Base-by-base conservation (phyloP, 2,113 vertebrate species). In the Oreotrochilus melanogaster region DNA sequence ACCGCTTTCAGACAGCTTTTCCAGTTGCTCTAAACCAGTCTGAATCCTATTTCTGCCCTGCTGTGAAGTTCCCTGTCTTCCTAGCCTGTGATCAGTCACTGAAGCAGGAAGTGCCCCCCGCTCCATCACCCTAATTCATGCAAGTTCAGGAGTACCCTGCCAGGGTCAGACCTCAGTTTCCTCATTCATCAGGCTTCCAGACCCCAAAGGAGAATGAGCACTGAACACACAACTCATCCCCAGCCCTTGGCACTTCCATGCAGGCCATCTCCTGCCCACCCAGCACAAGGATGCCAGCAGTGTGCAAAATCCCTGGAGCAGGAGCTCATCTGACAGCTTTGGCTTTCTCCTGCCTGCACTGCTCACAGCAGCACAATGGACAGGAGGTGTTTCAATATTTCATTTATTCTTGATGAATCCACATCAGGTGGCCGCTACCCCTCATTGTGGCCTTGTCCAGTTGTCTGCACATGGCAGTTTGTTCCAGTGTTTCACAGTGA, bases 181-280 rank as follows among this genome's bases (percentile, higher is more conserved):
- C 37, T 19, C 60, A 23, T 48, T 69, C 76, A 76, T 19, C 30
- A n/a, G 23, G 10, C 6, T 3, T 70, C 53, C 66, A 86, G 30
- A 39, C 42, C 14, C 28, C 1, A 4, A 28, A 5, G 7, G 7
- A n/a, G 7, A 54, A 27, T 0, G 1, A 31, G 6, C 45, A 18
- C n/a, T 10, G 23, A 43, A 14, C 24, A 4, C 0, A 0, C 39
- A 39, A 39, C 39, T 60, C 43, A 22, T 16, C 30, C 6, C 18
- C 30, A 56, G 25, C 25, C 45, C 30, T 65, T 1, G 56, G 53
- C 53, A 82, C 7, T 25, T 54, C 43, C 25, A 24, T 30, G 19
- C n/a, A 66, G 37, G 23, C 1, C 31, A 27, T 11, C 37, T 72
- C 31, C 53, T 57, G 31, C 9, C 61, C 71, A 31, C 7, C 0